A percentile compares a stretch with the other conserved stretches of the same genome.
Evolutionary conservation across 2,797 vertebrate species (phyloP).

Genomic region (Phoxinus dragarum): DNA sequence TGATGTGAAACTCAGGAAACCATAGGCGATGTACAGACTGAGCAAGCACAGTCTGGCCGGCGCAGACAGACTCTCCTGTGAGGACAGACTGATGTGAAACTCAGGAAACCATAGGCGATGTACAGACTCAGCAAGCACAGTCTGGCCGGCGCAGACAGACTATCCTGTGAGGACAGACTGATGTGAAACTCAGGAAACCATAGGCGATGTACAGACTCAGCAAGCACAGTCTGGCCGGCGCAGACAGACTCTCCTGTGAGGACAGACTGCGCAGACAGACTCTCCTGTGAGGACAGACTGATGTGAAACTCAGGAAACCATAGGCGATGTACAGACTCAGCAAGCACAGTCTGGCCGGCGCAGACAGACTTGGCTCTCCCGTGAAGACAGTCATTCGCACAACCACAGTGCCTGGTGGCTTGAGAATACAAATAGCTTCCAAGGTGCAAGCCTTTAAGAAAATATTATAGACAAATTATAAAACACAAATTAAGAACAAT

Average conservation of each 20-base stretch:
- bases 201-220: constrained; percentile 65
- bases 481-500: too few relatives aligned
- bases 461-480: too few relatives aligned
- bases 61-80: not conserved
- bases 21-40: constrained; percentile 64
- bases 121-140: constrained; percentile 60
- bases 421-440: too few relatives aligned
- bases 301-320: constrained; percentile 63
- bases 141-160: constrained; percentile 7
- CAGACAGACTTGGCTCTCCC: not conserved
- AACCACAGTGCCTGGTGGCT: too few relatives aligned
- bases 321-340: constrained; percentile 65
- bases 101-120: constrained; percentile 64
- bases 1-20: constrained; percentile 63
- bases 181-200: constrained; percentile 63
- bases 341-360: constrained; percentile 44
- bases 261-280: not conserved
- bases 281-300: not conserved
- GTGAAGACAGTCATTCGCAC: not conserved
- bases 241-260: not conserved
- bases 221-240: constrained; percentile 44
- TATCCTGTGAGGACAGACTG: constrained; percentile 26
- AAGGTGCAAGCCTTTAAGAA: too few relatives aligned
- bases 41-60: constrained; percentile 53
- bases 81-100: constrained; percentile 57